These are phyloP conservation scores for Rousettus madagascariensis DNA, from an alignment of 2,797 vertebrate genomes.

Conservation along the genomic window DNA sequence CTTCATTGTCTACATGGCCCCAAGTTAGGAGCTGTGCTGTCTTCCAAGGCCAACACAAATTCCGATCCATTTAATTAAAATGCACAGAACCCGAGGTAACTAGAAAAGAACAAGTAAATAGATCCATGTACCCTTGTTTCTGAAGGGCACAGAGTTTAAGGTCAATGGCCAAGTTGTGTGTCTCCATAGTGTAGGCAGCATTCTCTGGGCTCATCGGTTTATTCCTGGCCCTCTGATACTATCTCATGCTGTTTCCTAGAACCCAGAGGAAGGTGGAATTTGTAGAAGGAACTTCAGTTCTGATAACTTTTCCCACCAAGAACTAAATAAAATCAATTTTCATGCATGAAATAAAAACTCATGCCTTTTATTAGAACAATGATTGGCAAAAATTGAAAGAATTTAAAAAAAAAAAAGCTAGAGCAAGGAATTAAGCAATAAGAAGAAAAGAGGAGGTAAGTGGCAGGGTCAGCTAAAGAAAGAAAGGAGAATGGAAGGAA, in stretches of 20 bases:
- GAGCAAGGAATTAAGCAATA: neutral
- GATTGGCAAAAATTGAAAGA: neutral
- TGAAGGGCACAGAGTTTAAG: neutral
- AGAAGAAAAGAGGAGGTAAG: neutral
- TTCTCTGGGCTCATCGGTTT: neutral
- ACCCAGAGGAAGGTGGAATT: neutral
- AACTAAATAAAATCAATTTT: slow-evolving; percentile 40
- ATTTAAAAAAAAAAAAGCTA: neutral
- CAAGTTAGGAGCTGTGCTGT: neutral
- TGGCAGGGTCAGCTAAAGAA: neutral
- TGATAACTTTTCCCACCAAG: neutral
- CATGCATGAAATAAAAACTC: neutral
- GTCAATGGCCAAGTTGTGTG: neutral
- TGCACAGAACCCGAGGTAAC: neutral
- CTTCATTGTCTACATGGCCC: neutral
- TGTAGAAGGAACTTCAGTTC: neutral
- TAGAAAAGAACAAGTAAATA: neutral
- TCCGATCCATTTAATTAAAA: slow-evolving; percentile 13
- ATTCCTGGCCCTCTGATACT: neutral
- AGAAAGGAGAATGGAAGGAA: neutral
- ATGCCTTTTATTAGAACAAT: neutral
- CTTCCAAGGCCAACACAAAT: neutral
- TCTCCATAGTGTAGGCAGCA: neutral
- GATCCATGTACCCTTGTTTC: neutral
- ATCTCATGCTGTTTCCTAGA: neutral